Evolutionary conservation across 2,888 invertebrate genomes (phyloP), one percentile per base, ranked within the genome.

Genomic region (Halictus quadricinctus): DNA sequence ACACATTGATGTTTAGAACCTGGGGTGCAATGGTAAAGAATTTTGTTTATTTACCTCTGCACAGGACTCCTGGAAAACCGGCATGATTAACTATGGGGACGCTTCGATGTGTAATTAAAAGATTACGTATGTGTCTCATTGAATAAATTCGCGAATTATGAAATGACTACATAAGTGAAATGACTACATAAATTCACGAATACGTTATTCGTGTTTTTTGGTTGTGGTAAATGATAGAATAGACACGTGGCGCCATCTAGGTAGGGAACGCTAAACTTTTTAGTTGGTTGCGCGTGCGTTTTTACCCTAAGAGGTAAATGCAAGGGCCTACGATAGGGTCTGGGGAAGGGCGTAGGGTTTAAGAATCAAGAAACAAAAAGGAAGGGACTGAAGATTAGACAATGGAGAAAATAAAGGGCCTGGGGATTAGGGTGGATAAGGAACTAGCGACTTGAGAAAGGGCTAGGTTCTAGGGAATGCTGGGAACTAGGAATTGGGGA

Each of bases 11-110:
- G 8, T 0, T 13, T 1, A 48, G 7, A 13, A n/a, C 60, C 0
- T 60, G 48, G 15, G 15, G 3, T 48, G 48, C 15, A 15, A 15
- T 2, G 5, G 15, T 4, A 12, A 58, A 58, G 12, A 54, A 64
- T 75, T 29, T 25, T 0, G 66, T 66, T 25, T 46, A 18, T 84
- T 91, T 91, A 94, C 94, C 90, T 94, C 94, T 6, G 93, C 92
- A 88, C 93, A 94, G 36, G 94, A 93, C 89, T 94, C 94, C 90
- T 94, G 94, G 88, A 94, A 94, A 36, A 94, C 94, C 25, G 94
- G 94, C 94, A 94, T 94, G 18, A 46, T 79, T 54, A 36, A 29
- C 12, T n/a, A n/a, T 18, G 43, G n/a, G 13, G 21, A 60, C 12
- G 1, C 21, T 13, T 81, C n/a, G 8, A 1, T 36, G 50, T 12